Evolutionary conservation across 2,888 invertebrate genomes (phyloP).

Genomic region (Sipha maydis): DNA sequence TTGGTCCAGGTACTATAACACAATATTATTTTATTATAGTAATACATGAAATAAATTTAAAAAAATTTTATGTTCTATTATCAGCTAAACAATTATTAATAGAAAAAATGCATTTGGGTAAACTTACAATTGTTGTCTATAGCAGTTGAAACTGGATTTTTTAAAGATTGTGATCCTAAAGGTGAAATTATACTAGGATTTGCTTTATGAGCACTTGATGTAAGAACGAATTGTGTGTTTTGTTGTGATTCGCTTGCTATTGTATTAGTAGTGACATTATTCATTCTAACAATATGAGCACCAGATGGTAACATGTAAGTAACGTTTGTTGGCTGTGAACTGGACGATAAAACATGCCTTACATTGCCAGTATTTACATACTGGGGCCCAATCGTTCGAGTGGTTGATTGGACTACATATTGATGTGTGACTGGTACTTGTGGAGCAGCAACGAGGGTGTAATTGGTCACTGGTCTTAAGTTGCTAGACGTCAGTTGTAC

Average conservation of each 20-base stretch:
- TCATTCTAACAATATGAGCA: slow-evolving; percentile 48
- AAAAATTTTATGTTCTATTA: no score
- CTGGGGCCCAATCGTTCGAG: slow-evolving; percentile 1
- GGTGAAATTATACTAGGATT: slow-evolving; percentile 4
- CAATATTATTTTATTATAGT: no score
- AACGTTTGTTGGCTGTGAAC: slow-evolving; percentile 4
- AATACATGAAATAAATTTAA: no score
- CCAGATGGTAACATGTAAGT: slow-evolving; percentile 52
- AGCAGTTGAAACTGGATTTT: neutral
- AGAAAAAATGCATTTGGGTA: neutral
- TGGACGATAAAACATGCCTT: slow-evolving; percentile 13
- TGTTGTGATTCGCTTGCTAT: neutral
- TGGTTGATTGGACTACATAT: slow-evolving; percentile 8
- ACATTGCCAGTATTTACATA: slow-evolving; percentile 4
- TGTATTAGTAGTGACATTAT: slow-evolving; percentile 9
- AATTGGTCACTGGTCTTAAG: slow-evolving; percentile 28
- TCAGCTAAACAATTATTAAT: neutral
- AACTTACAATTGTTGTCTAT: slow-evolving; percentile 30
- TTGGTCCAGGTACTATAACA: neutral
- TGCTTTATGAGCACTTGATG: slow-evolving; percentile 12
- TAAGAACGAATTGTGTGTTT: slow-evolving; percentile 19
- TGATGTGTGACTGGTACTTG: slow-evolving; percentile 17
- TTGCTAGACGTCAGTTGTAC: slow-evolving; percentile 23
- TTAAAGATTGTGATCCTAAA: slow-evolving; percentile 1
- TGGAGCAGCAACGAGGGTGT: slow-evolving; percentile 14